Base-by-base conservation (phyloP, 2,888 invertebrate species). In the Andrena bucephala region DNA sequence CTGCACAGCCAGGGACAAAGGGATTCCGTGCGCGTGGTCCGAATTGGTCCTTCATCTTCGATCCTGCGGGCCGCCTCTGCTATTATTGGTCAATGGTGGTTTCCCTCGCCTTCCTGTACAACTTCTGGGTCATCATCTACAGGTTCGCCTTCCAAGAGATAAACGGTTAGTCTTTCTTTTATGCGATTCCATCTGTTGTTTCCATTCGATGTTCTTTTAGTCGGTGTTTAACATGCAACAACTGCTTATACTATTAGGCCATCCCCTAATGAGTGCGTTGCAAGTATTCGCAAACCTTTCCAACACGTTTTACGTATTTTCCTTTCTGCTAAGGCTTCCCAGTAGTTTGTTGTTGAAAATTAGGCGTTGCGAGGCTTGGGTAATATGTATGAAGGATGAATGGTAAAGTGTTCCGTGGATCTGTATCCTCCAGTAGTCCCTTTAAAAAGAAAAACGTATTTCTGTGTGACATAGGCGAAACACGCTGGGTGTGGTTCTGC, bases 121-220 rank as follows among this genome's bases (percentile, higher is more conserved):
- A 99, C 95, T 98, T 99, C 94, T 99, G 98, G 99, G 98, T 98
- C 94, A 98, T 99, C 95, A 98, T 99, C 94, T 99, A 99, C 96
- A 97, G 99, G 95, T 99, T 99, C 96, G 98, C 99, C 95, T 99
- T 99, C 95, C 98, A 99, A 95, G 99, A 99, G 95, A 99, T 99
- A 92, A 98, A 97, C 94, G 96, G 97, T 96, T 92, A 96, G 96
- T 95, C 79, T 10, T 72, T n/a, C 7, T 27, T 16, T 24, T 57
- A 24, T 10, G 50, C 42, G 8, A 50, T 5, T 52, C 48, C 24
- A 36, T 68, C 36, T 50, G 42, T 68, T 36, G 13, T 20, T 29
- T 29, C 66, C 29, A n/a, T 31, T 60, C 16, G 13, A 62, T 33
- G 57, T 42, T 42, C 16, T 16, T 42, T 16, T 42, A 42, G 42